These are phyloP conservation scores for Oligia strigilis DNA, from an alignment of 2,888 invertebrate species.

Conservation along the genomic window DNA sequence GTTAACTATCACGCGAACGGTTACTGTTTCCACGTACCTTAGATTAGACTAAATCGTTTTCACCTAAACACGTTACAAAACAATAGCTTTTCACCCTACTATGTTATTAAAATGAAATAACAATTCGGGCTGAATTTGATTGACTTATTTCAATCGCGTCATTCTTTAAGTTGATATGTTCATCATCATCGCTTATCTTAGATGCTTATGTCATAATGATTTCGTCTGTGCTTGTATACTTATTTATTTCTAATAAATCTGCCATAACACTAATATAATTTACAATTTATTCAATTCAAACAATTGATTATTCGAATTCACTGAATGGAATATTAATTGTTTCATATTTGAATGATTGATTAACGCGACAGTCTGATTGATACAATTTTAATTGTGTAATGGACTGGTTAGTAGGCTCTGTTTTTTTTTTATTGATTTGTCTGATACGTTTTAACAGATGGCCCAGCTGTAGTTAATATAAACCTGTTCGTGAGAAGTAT, in stretches of 20 bases:
- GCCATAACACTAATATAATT: neutral
- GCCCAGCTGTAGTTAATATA: conserved; percentile 98
- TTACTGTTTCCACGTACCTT: conserved; percentile 41
- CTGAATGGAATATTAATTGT: conserved; percentile 20
- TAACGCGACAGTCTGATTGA: conserved; percentile 23
- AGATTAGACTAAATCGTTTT: conserved; percentile 59
- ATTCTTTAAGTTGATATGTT: conserved; percentile 21
- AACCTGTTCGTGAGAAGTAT: conserved; percentile 99
- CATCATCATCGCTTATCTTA: conserved; percentile 16
- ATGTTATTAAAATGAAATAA: conserved; percentile 26
- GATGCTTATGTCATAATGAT: conserved; percentile 34
- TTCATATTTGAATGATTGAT: conserved; percentile 36
- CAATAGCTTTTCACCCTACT: conserved; percentile 28
- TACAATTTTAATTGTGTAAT: conserved; percentile 29
- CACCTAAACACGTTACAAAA: conserved; percentile 51
- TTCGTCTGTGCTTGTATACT: conserved; percentile 31
- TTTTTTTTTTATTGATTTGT: conserved; percentile 52
- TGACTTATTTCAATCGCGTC: conserved; percentile 24
- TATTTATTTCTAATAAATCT: conserved; percentile 18
- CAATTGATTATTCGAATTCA: conserved; percentile 34
- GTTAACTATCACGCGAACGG: conserved; percentile 62
- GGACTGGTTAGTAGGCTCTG: conserved; percentile 18
- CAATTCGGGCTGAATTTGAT: conserved; percentile 17
- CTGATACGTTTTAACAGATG: conserved; percentile 92
- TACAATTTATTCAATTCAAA: conserved; percentile 21